These are phyloP conservation scores for Oscheius sp. DNA, from an alignment of 1,140 invertebrate genomes.

Conservation along the genomic window DNA sequence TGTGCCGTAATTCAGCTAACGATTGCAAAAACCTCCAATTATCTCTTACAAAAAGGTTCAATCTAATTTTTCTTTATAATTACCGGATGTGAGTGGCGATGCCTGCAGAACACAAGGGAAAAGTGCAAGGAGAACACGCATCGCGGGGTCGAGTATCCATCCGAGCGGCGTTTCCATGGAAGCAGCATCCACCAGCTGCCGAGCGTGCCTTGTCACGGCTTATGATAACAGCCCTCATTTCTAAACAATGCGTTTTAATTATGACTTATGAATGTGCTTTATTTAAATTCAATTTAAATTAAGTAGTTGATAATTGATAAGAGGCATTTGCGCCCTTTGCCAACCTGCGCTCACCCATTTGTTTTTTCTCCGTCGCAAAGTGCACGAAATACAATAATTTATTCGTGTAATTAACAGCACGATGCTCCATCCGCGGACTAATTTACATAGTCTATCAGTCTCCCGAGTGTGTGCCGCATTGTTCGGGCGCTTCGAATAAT, in stretches of 20 bases:
- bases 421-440: too few relatives aligned
- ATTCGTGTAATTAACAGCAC: not conserved
- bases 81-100: not conserved
- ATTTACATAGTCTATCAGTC: slow-evolving; percentile 7
- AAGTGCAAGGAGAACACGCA: not conserved
- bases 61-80: too few relatives aligned
- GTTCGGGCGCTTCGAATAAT: slow-evolving; percentile 7
- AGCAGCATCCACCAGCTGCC: slow-evolving; percentile 6
- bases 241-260: too few relatives aligned
- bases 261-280: too few relatives aligned
- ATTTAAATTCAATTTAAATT: too few relatives aligned
- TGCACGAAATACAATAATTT: not conserved
- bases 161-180: slow-evolving; percentile 7
- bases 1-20: too few relatives aligned
- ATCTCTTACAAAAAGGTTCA: too few relatives aligned
- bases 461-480: not conserved
- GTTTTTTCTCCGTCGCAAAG: not conserved
- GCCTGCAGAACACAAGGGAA: not conserved
- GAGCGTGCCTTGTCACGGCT: not conserved
- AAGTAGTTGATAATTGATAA: too few relatives aligned
- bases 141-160: not conserved
- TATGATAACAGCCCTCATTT: not conserved
- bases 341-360: not conserved
- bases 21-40: too few relatives aligned
- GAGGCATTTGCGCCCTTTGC: too few relatives aligned